Evolutionary conservation across 2,113 vertebrate genomes (phyloP).

Genomic region (Myotis lucifugus): DNA sequence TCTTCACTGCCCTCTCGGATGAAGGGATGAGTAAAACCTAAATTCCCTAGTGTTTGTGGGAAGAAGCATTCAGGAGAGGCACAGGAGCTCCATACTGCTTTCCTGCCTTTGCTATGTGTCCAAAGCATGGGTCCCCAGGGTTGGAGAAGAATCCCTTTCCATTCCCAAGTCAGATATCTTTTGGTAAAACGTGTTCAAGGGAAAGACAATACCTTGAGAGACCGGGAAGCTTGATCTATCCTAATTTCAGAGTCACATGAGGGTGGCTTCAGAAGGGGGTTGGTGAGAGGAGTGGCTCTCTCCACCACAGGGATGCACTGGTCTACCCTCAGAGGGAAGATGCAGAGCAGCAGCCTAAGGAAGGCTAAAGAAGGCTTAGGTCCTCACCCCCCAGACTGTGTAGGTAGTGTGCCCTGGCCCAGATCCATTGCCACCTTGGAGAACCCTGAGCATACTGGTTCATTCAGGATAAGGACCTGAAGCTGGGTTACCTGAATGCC

Average conservation of each 20-base stretch:
- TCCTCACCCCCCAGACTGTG: background rate
- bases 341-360: background rate
- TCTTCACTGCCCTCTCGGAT: background rate
- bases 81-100: background rate
- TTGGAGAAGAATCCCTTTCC: background rate
- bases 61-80: background rate
- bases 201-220: background rate
- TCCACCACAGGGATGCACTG: background rate
- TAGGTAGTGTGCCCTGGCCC: background rate
- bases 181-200: background rate
- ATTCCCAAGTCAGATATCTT: background rate
- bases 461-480: conserved; percentile 31
- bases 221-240: background rate
- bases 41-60: background rate
- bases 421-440: background rate
- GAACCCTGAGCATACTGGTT: background rate
- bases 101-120: background rate
- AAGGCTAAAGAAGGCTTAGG: background rate
- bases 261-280: too few species aligned
- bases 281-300: background rate
- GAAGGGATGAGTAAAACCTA: background rate
- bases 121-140: background rate
- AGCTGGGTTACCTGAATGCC: conserved; percentile 36
- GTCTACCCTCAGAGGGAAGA: background rate
- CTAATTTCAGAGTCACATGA: background rate